These are phyloP conservation scores for Falco naumanni DNA, from an alignment of 2,797 vertebrate species.

Conservation along the genomic window DNA sequence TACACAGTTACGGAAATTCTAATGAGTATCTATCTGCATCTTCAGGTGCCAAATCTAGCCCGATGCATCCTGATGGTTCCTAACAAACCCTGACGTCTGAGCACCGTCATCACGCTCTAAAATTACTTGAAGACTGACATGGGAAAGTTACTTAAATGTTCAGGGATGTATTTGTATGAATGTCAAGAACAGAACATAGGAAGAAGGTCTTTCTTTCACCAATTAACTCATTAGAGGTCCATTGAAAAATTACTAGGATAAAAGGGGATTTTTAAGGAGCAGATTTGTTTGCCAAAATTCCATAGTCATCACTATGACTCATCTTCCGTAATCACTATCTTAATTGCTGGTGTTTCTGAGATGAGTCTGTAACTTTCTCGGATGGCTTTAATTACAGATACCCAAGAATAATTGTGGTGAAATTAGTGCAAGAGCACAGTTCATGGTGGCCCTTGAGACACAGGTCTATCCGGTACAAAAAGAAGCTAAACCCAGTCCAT, in stretches of 20 bases:
- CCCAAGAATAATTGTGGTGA: neutral
- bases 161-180: neutral
- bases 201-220: neutral
- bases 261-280: neutral
- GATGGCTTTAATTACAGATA: slow-evolving; percentile 31
- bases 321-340: neutral
- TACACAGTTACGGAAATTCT: neutral
- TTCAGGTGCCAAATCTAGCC: neutral
- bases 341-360: neutral
- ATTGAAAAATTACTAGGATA: neutral
- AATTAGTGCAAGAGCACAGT: neutral
- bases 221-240: neutral
- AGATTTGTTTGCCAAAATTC: neutral
- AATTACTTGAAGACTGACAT: neutral
- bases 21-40: neutral
- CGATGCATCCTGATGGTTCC: neutral
- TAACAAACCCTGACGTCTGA: neutral
- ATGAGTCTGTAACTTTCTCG: neutral
- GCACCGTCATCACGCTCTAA: neutral
- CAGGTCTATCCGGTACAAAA: neutral
- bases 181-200: neutral
- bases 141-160: neutral
- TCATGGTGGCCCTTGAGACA: neutral
- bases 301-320: neutral
- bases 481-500: neutral